These are phyloP conservation scores for Kradibia gibbosae DNA, from an alignment of 1,140 invertebrate species.

Conservation along the genomic window DNA sequence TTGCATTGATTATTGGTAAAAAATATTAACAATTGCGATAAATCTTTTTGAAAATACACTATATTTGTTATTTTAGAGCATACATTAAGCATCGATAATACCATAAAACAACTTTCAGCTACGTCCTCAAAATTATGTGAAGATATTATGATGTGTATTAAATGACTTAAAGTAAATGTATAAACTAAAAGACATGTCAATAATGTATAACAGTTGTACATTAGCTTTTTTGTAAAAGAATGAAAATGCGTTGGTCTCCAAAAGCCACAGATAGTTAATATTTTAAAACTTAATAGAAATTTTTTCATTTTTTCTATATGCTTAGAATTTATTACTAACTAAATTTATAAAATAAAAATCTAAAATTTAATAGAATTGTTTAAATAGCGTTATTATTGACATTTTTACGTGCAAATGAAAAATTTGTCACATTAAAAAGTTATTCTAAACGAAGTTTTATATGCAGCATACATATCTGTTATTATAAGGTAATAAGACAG, in stretches of 20 bases:
- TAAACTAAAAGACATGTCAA: constrained; percentile 51
- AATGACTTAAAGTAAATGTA: constrained; percentile 56
- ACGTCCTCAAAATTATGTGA: constrained; percentile 55
- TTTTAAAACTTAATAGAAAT: constrained; percentile 54
- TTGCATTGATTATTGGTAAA: constrained; percentile 46
- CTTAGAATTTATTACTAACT: not conserved
- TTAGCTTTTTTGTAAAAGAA: constrained; percentile 6
- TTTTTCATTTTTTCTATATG: constrained; percentile 47
- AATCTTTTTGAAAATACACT: constrained; percentile 49
- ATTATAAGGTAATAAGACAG: not conserved
- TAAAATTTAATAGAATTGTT: too few relatives aligned
- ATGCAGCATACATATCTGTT: not conserved
- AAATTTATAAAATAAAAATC: too few relatives aligned
- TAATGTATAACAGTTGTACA: constrained; percentile 53
- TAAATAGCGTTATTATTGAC: too few relatives aligned
- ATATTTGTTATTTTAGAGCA: constrained; percentile 56
- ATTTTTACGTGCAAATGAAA: too few relatives aligned
- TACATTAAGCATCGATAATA: constrained; percentile 57
- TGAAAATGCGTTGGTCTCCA: constrained; percentile 54
- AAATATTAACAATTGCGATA: constrained; percentile 49
- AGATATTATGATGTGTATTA: constrained; percentile 53
- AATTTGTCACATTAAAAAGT: not conserved
- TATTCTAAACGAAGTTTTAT: not conserved
- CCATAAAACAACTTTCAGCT: constrained; percentile 57
- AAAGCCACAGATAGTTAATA: constrained; percentile 56